Conservation (phyloP, 2,797 vertebrate species). For the Thaleichthys pacificus region DNA sequence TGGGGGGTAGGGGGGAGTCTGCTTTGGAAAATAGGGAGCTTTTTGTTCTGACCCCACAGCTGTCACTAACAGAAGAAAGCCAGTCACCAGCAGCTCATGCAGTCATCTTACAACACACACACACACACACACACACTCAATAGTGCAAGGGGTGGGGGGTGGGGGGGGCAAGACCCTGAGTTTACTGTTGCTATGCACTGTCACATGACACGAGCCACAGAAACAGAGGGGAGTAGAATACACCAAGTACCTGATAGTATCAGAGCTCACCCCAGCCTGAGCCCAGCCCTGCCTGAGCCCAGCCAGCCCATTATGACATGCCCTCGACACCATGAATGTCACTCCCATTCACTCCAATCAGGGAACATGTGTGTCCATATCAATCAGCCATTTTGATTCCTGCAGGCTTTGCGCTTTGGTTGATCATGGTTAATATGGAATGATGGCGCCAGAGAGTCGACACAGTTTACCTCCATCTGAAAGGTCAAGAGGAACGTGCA, state of each 20-base stretch:
- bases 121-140: constrained; percentile 43
- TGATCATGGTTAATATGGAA: constrained; percentile 67
- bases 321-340: constrained; percentile 53
- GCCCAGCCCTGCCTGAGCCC: constrained; percentile 10
- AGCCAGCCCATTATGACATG: neutral
- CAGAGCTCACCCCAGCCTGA: constrained; percentile 25
- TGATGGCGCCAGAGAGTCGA: constrained; percentile 59
- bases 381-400: constrained; percentile 75
- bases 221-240: constrained; percentile 20
- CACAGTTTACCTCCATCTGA: constrained; percentile 70
- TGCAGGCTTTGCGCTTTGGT: constrained; percentile 52
- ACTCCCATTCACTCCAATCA: constrained; percentile 76
- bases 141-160: constrained; percentile 9
- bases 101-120: constrained; percentile 46
- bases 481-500: constrained; percentile 74
- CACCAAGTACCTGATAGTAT: constrained; percentile 58
- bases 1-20: constrained; percentile 11
- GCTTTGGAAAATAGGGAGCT: constrained; percentile 66
- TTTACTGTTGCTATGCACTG: constrained; percentile 47
- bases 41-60: constrained; percentile 76
- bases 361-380: constrained; percentile 70
- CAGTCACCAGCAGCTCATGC: constrained; percentile 60
- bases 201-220: constrained; percentile 39
- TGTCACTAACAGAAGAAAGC: constrained; percentile 66
- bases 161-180: constrained; percentile 41